Base-by-base conservation (phyloP, 1,140 invertebrate genomes). In the Drosophila nasuta region DNA sequence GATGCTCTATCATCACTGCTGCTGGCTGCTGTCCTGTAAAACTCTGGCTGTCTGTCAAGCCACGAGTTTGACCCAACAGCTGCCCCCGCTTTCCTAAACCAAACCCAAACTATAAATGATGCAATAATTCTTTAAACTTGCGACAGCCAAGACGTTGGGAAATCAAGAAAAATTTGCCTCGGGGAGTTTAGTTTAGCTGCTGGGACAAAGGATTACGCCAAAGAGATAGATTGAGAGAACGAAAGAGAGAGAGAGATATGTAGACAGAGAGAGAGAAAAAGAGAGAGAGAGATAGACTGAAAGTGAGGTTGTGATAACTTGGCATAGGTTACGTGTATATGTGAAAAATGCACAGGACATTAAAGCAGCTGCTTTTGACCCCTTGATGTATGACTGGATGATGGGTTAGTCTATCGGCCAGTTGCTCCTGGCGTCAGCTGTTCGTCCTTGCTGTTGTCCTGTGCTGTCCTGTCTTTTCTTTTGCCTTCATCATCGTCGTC, bases 151-250 rank as follows among this genome's bases (percentile, higher is more conserved):
- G 64, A 45, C 49, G 54, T 10, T 73, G 41, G 48, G 45, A 74
- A 80, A 82, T 80, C 73, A 80, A 82, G 73, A 87, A 73, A 83
- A 70, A 72, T 82, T 77, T 87, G 73, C 83, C 64, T 80, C 15
- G 35, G 82, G 70, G 75, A 87, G 66, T 72, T 82, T 10, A 48
- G 70, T 43, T 51, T 51, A 51, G 49, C 49, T 60, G 46, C 60
- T 64, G 63, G 46, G 77, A 25, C 56, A 78, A 69, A 86, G 78
- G 81, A 83, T 77, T 83, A 60, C 58, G 41, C 41, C 10, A 15
- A 17, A 48, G 13, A 15, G 11, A 17, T 20, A 15, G 15, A 15
- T 48, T 48, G 15, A 20, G 15, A 48, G 46, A 48, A 7, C 5
- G 15, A 38, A 2, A 56, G 52, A 51, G 49, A 28, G 20, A n/a